Base-by-base conservation (phyloP, 2,113 vertebrate species). In the Thamnaconus septentrionalis region DNA sequence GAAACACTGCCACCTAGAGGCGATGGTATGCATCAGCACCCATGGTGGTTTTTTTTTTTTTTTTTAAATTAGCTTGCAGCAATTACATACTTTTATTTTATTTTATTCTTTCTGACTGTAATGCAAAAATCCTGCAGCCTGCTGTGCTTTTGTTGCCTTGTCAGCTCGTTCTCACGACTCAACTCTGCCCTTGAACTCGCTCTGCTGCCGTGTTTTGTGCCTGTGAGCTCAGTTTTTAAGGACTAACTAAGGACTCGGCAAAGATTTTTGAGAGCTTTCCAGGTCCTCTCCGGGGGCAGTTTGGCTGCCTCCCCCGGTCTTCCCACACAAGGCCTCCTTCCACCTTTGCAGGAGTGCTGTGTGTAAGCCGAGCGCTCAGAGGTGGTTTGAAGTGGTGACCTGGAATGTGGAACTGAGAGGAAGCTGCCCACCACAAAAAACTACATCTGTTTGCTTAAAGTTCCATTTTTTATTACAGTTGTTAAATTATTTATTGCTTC, bases 1-100 rank as follows among this genome's bases (percentile, higher is more conserved):
- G 64, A 49, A 81, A 80, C 66, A 75, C 74, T 88, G 85, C 80
- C 87, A 85, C 68, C 87, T 68, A 85, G 64, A 71, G 89, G 80
- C 41, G 8, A 58, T 4, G 18, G 18, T 31, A 56, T 6, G 0
- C 1, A 2, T 31, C 4, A 40, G 57, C 1, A 54, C 39, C 39
- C 7, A 53, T 31, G 0, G 11, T 8, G 64, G 45, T 31, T 31
- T 1, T 31, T 31, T 31, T 31, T 31, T 31, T 31, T 31, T 31
- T 31, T 31, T 31, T 31, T 42, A n/a, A n/a, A n/a, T n/a, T n/a
- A 47, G 8, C 47, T 72, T 73, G 71, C 75, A 85, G 85, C 80
- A 82, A 85, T 89, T 88, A 88, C 86, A 76, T 80, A 3, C n/a
- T 64, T 42, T 46, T 44, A 66, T 78, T 70, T 9, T 72, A 79